Percentiles rank a stretch among this genome's conserved stretches.
These are phyloP conservation scores for Helobdella robusta DNA, from an alignment of 2,888 invertebrate species.

Conservation along the genomic window DNA sequence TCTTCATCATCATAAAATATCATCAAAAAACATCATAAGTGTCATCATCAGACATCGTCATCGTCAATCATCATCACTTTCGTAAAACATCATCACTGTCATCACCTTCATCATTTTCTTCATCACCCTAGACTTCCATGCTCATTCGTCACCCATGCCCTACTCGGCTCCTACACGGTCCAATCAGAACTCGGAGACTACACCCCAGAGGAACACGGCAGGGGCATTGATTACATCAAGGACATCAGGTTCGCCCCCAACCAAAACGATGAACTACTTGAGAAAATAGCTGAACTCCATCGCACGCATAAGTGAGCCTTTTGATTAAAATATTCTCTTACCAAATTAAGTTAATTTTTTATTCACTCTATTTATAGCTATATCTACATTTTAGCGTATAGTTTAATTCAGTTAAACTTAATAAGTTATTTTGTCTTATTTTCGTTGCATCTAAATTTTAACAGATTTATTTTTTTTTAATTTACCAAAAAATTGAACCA, in stretches of 20 bases:
- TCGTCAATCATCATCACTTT: too few species aligned
- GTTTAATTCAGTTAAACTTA: too few species aligned
- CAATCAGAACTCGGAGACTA: slow-evolving; percentile 96
- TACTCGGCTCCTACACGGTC: slow-evolving; percentile 79
- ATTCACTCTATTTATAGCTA: too few species aligned
- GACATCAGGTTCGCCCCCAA: slow-evolving; percentile 87
- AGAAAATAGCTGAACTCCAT: slow-evolving; percentile 88
- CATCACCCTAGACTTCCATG: slow-evolving; percentile 69
- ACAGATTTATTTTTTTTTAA: not conserved
- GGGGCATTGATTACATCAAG: slow-evolving; percentile 65
- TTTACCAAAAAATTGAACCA: not conserved
- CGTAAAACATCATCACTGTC: too few species aligned
- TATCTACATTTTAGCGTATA: not conserved
- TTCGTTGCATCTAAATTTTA: too few species aligned
- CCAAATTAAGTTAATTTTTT: too few species aligned
- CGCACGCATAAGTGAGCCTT: slow-evolving; percentile 59
- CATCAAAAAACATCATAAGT: too few species aligned
- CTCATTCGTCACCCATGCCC: slow-evolving; percentile 89
- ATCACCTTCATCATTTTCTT: too few species aligned
- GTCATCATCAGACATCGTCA: too few species aligned
- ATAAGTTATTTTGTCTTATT: too few species aligned
- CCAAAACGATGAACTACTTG: slow-evolving; percentile 78
- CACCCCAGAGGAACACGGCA: slow-evolving; percentile 58
- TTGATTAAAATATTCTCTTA: not conserved
- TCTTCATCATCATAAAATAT: not conserved